Evolutionary conservation across 2,113 vertebrate species (phyloP).

Genomic region (Cyanoderma ruficeps): DNA sequence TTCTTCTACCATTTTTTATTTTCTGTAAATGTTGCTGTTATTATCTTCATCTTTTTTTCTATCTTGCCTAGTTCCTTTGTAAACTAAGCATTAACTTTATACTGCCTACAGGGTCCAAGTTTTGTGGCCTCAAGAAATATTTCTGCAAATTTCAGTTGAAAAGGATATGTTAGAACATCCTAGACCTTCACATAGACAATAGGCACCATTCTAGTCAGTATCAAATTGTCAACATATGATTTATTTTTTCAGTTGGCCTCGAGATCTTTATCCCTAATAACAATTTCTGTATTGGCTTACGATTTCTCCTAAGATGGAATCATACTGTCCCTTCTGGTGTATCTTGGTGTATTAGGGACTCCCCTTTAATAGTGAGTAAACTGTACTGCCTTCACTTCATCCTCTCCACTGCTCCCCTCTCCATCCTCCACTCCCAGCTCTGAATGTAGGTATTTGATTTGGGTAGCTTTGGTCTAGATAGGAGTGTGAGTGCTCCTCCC

Average conservation of each 20-base stretch:
- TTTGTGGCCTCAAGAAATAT: not conserved
- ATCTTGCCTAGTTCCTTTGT: not conserved
- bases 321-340: not conserved
- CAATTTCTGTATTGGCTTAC: not conserved
- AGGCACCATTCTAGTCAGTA: not conserved
- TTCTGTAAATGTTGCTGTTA: not conserved
- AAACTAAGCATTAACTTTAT: not conserved
- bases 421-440: not conserved
- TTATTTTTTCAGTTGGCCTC: not conserved
- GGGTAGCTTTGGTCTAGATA: not conserved
- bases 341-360: not conserved
- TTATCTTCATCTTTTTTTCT: not conserved
- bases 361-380: not conserved
- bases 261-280: not conserved
- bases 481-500: not conserved
- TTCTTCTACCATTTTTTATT: not conserved
- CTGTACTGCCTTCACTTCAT: not conserved
- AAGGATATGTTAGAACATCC: not conserved
- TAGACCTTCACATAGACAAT: not conserved
- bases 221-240: not conserved
- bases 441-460: not conserved
- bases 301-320: not conserved
- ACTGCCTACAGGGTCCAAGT: not conserved
- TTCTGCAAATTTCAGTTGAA: not conserved
- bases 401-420: not conserved